Conservation (phyloP, 2,888 invertebrate genomes). For the Catotricha subobsoleta region DNA sequence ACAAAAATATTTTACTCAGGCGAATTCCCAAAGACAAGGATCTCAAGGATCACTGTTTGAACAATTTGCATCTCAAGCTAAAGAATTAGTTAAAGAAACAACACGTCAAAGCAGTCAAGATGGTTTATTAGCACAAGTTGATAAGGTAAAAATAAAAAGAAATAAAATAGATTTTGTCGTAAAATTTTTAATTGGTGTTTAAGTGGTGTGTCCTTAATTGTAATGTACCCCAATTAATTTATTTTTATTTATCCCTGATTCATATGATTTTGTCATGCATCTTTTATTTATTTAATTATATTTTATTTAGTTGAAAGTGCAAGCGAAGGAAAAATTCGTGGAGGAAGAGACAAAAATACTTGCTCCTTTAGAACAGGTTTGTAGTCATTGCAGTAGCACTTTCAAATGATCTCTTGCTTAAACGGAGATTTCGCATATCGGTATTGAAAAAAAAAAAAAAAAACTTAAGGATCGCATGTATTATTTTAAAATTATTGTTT, state of each 20-base stretch:
- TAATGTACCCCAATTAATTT: too few relatives aligned
- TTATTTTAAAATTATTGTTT: neutral
- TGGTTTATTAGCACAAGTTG: constrained; percentile 72
- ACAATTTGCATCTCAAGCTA: constrained; percentile 74
- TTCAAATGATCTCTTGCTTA: neutral
- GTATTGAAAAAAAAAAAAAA: neutral
- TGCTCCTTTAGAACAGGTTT: constrained; percentile 69
- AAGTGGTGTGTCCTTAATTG: too few relatives aligned
- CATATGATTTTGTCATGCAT: neutral
- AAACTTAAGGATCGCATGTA: neutral
- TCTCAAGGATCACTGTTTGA: constrained; percentile 74
- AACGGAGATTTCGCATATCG: too few relatives aligned
- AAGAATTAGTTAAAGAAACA: constrained; percentile 73
- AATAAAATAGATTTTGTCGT: too few relatives aligned
- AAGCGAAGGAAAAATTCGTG: constrained; percentile 42
- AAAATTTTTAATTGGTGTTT: too few relatives aligned
- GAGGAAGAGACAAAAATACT: constrained; percentile 57
- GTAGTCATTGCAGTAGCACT: constrained; percentile 18
- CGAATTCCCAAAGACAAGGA: constrained; percentile 44
- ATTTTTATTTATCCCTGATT: neutral
- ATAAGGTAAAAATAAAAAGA: constrained; percentile 58
- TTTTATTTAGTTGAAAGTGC: constrained; percentile 34
- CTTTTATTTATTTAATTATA: neutral
- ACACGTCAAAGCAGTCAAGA: constrained; percentile 80
- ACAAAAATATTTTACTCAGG: constrained; percentile 5